Evolutionary conservation across 2,888 invertebrate species (phyloP), one percentile per base, ranked within the genome.

Genomic region (Caenorhabditis afra): DNA sequence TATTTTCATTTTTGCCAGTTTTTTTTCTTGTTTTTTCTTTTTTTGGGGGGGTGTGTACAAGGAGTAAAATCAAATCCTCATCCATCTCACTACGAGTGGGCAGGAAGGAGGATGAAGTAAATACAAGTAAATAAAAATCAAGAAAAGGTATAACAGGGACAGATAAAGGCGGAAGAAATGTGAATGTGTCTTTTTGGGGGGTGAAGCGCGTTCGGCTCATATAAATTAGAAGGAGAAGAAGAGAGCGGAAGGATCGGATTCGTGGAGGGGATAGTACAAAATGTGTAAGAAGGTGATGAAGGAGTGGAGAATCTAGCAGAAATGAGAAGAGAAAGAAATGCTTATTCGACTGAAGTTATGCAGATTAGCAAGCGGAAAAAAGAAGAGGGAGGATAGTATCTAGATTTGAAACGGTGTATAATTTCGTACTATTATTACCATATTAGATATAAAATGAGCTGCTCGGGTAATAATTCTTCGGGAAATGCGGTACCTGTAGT

Each of bases 91-190:
- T 7, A 11, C 3, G 11, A 41, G 2, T 11, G 41, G 41, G 4
- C 41, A 35, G 64, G 52, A 53, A 58, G 8, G 47, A 20, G 44
- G n/a, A n/a, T n/a, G 39, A 45, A 41, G 37, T 59, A 66, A 75
- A 66, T 66, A 75, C 66, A 75, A 67, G 68, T 68, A 61, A 16
- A 59, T 44, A 3, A 29, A 23, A n/a, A 35, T 20, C 52, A 61
- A 65, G 55, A 62, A 59, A 59, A 52, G 22, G 65, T 44, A 45
- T 20, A 55, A 62, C 23, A 29, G 58, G 12, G 65, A 71, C 61
- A 57, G 41, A 44, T 23, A 35, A 16, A 47, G 47, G 16, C 12
- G 44, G 57, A 20, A 39, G 52, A 23, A 57, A 41, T 41, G 57
- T 52, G 55, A 66, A 39, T 52, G 23, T 23, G 41, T 35, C 37